Base-by-base conservation (phyloP, 2,797 vertebrate species). In the Sebastes oblongus region DNA sequence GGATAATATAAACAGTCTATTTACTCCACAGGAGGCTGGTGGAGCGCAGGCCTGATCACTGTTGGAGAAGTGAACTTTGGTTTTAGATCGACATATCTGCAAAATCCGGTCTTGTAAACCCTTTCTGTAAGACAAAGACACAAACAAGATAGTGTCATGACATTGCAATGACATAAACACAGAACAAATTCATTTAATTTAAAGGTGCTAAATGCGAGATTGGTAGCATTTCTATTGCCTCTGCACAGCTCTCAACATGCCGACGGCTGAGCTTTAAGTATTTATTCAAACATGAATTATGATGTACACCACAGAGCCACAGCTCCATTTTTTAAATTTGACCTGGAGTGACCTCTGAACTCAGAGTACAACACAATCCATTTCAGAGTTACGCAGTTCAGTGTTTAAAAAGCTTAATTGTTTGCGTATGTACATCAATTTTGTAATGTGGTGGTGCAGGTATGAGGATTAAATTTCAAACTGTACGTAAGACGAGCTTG, bases 111-210 rank as follows among this genome's bases (percentile, higher is more conserved):
- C 32, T 94, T 0, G 1, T 1, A 66, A 30, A 96, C 12, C 94
- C 94, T 93, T 92, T 94, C 96, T 96, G 94, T 87, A 94, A 94
- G 68, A 77, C 73, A 92, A 62, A 88, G 72, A 78, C 80, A 75
- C 59, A 72, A 87, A 86, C 61, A 71, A 59, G 8, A 6, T 1
- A 42, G 12, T 16, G 58, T 86, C 59, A 75, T 4, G 3, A 71
- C 42, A 66, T 1, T 36, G 8, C 25, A 22, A 52, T 52, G 13
- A 79, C 2, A 50, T 60, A 54, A 54, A 66, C 25, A 42, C 39
- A 2, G 13, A 24, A 42, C 22, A 29, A 29, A 65, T 59, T 30
- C 0, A 13, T 56, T 52, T 2, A 12, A 56, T 24, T 25, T 25
- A 56, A 12, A 56, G n/a, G 18, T 50, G 14, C 14, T 42, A 42